Evolutionary conservation across 2,797 vertebrate genomes (phyloP), one percentile per base, ranked within the genome.

Genomic region (Chaenodraco wilsoni): DNA sequence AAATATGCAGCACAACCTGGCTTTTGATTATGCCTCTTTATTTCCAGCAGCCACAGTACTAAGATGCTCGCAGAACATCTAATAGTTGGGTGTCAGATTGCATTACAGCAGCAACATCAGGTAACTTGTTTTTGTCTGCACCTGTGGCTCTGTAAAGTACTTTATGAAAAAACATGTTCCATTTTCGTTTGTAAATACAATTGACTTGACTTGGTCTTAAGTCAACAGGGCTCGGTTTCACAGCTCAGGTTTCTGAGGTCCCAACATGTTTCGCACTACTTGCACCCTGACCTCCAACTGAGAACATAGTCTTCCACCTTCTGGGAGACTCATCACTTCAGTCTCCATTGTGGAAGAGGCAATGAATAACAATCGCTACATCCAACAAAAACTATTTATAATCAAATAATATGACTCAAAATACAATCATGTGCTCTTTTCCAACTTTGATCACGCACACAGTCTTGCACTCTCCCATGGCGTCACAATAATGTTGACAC

Each of bases 401-500:
- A 57, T 51, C 40, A 75, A 70, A 86, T 31, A 57, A 19, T 3
- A 52, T 74, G 43, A 80, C 33, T 58, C 43, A 68, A 76, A 70
- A 51, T 19, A 55, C 43, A 78, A 45, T 51, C 23, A 21, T 14
- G 23, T 41, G 4, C 62, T 50, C 54, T 69, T 65, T 50, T 63
- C 51, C 27, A 71, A 69, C 80, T 78, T 84, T 63, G 15, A 48
- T 62, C 78, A 65, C 14, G 2, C 19, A 59, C 56, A 40, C 17
- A 51, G 40, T 59, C 49, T 63, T 55, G 51, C 73, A 21, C 76
- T 81, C 58, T 44, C 52, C 62, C 44, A 52, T 72, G 72, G 68
- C 21, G 55, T 89, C 89, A 88, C 56, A 83, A 83, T 78, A 81
- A 91, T 88, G 72, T 83, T 81, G 74, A 88, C 83, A 84, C 87